These are phyloP conservation scores for Ophion ventricosus DNA, from an alignment of 2,888 invertebrate genomes.

Conservation along the genomic window DNA sequence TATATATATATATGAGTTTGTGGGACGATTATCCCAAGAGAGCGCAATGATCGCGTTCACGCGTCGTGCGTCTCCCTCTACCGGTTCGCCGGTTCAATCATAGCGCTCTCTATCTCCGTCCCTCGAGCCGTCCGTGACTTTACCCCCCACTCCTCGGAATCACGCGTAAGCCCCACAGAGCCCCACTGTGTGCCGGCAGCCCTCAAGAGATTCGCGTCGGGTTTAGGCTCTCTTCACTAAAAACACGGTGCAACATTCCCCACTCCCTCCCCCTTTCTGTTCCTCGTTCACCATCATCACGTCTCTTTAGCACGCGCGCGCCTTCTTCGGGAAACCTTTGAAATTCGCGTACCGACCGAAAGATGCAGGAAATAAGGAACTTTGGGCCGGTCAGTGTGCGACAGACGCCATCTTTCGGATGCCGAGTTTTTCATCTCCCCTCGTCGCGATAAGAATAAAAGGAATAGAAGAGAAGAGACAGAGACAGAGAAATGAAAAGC, in stretches of 20 bases:
- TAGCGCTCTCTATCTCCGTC: background rate
- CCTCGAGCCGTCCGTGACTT: slow-evolving; percentile 37
- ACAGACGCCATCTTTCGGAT: slow-evolving; percentile 87
- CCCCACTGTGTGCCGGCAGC: slow-evolving; percentile 46
- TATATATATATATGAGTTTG: background rate
- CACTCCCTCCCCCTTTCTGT: slow-evolving; percentile 27
- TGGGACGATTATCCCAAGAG: background rate
- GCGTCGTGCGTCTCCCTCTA: slow-evolving; percentile 50
- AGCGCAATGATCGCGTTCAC: slow-evolving; percentile 42
- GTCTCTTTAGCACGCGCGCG: background rate
- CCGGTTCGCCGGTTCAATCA: slow-evolving; percentile 20
- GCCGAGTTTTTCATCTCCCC: slow-evolving; percentile 81
- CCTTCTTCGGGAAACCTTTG: slow-evolving; percentile 34
- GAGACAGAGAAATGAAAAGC: slow-evolving; percentile 6
- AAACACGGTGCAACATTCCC: slow-evolving; percentile 52
- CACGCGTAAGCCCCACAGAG: slow-evolving; percentile 7
- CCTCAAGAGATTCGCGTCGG: slow-evolving; percentile 52
- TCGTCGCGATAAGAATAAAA: slow-evolving; percentile 56
- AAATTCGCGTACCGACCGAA: slow-evolving; percentile 56
- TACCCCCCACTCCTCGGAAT: slow-evolving; percentile 28
- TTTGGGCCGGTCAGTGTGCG: slow-evolving; percentile 78
- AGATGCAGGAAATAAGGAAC: slow-evolving; percentile 68
- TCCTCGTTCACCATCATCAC: background rate
- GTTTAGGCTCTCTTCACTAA: slow-evolving; percentile 46
- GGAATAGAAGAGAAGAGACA: slow-evolving; percentile 5